phyloP scores from a whole-genome alignment of 2,113 vertebrate species.

The Herpailurus yagouaroundi region DNA sequence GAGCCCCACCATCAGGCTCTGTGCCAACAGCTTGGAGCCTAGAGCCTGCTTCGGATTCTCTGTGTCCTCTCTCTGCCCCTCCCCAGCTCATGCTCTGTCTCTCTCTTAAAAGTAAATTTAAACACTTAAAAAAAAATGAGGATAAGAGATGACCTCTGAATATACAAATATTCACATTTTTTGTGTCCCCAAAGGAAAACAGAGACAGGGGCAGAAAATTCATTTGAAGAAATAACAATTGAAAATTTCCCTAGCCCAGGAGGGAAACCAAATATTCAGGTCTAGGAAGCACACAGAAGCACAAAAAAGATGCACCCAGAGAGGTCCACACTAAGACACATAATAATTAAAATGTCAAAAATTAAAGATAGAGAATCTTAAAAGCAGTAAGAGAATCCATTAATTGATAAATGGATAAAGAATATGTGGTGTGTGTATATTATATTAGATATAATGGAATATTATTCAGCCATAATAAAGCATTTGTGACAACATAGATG shows the following conservation, averaged over 20 bases:
- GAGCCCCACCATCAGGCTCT: too few species aligned
- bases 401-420: neutral
- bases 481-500: neutral
- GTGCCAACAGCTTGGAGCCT: too few species aligned
- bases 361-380: neutral
- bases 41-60: too few species aligned
- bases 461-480: neutral
- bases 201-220: neutral
- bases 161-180: neutral
- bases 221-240: neutral
- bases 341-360: neutral
- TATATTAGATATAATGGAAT: neutral
- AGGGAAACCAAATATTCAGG: neutral
- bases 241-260: neutral
- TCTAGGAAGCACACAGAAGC: neutral
- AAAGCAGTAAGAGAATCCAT: neutral
- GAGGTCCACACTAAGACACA: neutral
- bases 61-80: too few species aligned
- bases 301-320: neutral
- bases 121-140: neutral
- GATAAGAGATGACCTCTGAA: neutral
- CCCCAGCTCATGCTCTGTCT: too few species aligned
- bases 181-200: neutral
- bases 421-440: neutral
- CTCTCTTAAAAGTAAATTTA: too few species aligned